These are phyloP conservation scores for Bombus superbus DNA, from an alignment of 1,140 invertebrate genomes.

Conservation along the genomic window DNA sequence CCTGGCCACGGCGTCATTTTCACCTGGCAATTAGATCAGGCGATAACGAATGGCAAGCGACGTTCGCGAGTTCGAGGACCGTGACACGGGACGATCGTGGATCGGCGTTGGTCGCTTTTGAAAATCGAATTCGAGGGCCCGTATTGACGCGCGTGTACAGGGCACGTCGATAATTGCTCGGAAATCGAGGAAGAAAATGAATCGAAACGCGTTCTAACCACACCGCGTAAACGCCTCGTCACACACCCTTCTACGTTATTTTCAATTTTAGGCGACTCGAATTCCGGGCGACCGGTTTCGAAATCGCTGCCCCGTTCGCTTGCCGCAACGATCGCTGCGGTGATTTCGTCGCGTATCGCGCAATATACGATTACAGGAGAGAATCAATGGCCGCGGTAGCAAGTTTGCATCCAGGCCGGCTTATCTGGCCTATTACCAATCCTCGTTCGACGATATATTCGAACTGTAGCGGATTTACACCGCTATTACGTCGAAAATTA, in stretches of 20 bases:
- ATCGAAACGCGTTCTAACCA: conserved; percentile 49
- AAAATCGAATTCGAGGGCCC: conserved; percentile 60
- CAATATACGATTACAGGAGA: conserved; percentile 36
- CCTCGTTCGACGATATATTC: conserved; percentile 11
- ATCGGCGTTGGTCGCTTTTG: conserved; percentile 19
- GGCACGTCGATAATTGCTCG: conserved; percentile 63
- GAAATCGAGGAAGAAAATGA: conserved; percentile 69
- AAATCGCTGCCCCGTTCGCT: background rate
- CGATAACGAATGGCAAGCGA: conserved; percentile 67
- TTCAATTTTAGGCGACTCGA: conserved; percentile 14
- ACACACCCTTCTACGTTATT: background rate
- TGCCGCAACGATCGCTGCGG: conserved; percentile 9
- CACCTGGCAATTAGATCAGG: conserved; percentile 74
- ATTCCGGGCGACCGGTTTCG: conserved; percentile 13
- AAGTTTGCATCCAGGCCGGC: background rate
- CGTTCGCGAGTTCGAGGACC: background rate
- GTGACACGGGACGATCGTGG: background rate
- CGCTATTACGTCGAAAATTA: background rate
- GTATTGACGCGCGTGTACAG: conserved; percentile 10
- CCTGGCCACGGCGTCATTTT: conserved; percentile 73
- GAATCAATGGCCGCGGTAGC: conserved; percentile 35
- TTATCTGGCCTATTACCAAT: conserved; percentile 29
- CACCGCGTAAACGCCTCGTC: background rate
- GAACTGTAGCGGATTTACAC: background rate
- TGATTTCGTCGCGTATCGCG: conserved; percentile 30